phyloP scores from a whole-genome alignment of 1,140 invertebrate species.

The Nephotettix cincticeps region DNA sequence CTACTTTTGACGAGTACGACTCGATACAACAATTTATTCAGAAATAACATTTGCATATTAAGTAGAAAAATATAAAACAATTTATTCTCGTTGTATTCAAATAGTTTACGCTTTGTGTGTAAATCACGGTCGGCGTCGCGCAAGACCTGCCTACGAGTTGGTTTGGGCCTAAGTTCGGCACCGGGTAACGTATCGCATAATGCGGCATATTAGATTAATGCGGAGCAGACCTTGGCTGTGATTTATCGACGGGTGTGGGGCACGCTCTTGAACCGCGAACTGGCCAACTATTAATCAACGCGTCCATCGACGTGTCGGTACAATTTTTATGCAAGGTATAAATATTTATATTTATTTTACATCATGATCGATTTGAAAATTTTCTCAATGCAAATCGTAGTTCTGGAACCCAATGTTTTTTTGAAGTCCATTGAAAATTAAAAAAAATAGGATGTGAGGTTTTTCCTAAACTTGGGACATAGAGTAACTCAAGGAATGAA shows the following conservation, averaged over 20 bases:
- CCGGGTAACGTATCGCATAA: not conserved
- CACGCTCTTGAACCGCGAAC: not conserved
- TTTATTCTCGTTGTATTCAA: conserved; percentile 13
- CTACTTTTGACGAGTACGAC: conserved; percentile 14
- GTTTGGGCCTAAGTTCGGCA: not conserved
- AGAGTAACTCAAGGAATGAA: too few species aligned
- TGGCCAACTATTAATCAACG: too few species aligned
- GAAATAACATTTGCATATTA: conserved; percentile 19
- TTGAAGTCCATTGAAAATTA: too few species aligned
- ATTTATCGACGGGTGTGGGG: not conserved
- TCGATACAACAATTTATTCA: conserved; percentile 16
- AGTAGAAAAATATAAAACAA: conserved; percentile 23
- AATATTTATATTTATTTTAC: too few species aligned
- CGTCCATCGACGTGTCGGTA: too few species aligned
- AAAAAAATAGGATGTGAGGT: too few species aligned
- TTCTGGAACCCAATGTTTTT: too few species aligned
- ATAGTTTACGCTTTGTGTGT: conserved; percentile 16
- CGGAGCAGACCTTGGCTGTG: not conserved
- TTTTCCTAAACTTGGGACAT: too few species aligned
- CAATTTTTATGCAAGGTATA: too few species aligned
- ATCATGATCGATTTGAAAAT: too few species aligned
- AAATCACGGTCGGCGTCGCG: not conserved
- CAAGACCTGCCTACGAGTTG: not conserved
- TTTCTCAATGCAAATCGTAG: too few species aligned
- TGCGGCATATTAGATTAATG: not conserved